These are phyloP conservation scores for Eristalinus aeneus DNA, from an alignment of 2,888 invertebrate species.

Conservation along the genomic window DNA sequence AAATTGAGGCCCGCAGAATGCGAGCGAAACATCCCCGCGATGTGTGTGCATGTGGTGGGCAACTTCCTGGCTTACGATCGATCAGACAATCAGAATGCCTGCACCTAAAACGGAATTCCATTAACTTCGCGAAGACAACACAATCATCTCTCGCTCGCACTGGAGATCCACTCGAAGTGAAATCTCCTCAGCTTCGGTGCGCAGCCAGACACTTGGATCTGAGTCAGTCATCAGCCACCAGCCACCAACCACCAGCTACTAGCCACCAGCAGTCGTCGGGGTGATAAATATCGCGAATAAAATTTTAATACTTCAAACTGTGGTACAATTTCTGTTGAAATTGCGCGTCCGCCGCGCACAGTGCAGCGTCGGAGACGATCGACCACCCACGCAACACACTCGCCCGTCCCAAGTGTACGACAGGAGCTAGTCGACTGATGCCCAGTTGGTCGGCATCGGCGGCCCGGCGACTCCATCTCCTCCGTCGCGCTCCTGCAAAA, in stretches of 20 bases:
- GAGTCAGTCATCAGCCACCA: background rate
- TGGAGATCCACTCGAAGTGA: conserved; percentile 63
- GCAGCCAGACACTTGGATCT: conserved; percentile 28
- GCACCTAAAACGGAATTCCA: conserved; percentile 69
- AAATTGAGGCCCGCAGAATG: conserved; percentile 3
- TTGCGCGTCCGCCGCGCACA: conserved; percentile 56
- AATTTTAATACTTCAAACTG: conserved; percentile 71
- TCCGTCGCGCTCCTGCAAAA: conserved; percentile 67
- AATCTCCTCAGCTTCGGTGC: conserved; percentile 38
- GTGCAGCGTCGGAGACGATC: conserved; percentile 47
- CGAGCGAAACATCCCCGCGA: background rate
- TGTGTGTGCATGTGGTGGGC: background rate
- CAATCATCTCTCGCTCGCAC: conserved; percentile 54
- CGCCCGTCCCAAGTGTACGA: conserved; percentile 56
- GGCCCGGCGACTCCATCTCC: conserved; percentile 9
- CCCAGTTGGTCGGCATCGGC: conserved; percentile 1
- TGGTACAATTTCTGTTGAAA: conserved; percentile 70
- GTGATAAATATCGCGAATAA: conserved; percentile 71
- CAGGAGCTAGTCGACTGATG: conserved; percentile 52
- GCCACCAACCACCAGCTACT: background rate
- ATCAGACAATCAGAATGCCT: conserved; percentile 66
- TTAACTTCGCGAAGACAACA: conserved; percentile 63
- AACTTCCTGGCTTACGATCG: conserved; percentile 62
- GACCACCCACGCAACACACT: conserved; percentile 68
- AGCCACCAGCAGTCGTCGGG: conserved; percentile 21